phyloP scores from a whole-genome alignment of 2,797 vertebrate genomes.

The Nothura maculosa region DNA sequence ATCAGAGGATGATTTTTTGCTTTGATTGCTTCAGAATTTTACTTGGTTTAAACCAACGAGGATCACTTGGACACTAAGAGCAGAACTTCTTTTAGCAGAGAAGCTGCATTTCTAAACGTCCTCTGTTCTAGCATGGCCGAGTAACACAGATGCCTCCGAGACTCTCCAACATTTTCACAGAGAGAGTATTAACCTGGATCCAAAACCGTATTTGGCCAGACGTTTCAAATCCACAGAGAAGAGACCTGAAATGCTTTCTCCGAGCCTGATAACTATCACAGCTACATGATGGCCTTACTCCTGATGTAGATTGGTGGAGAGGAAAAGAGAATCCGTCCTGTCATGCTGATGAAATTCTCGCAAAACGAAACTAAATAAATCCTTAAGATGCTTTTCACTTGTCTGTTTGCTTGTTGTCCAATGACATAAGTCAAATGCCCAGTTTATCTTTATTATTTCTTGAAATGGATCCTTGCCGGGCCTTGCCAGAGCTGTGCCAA shows the following conservation, averaged over 20 bases:
- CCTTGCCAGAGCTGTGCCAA: conserved; percentile 60
- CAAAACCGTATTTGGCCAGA: conserved; percentile 58
- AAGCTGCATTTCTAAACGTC: conserved; percentile 14
- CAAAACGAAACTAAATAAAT: conserved; percentile 45
- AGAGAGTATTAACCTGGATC: conserved; percentile 64
- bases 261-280: conserved; percentile 52
- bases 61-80: conserved; percentile 23
- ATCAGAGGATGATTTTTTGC: accelerated
- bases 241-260: conserved; percentile 67
- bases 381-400: not conserved
- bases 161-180: conserved; percentile 56
- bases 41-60: not conserved
- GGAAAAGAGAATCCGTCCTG: not conserved
- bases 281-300: conserved; percentile 25
- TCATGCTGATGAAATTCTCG: conserved; percentile 2
- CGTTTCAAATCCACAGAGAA: conserved; percentile 34
- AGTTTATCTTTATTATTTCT: conserved; percentile 21
- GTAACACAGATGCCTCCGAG: conserved; percentile 42
- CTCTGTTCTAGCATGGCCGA: not conserved
- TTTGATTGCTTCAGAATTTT: not conserved
- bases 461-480: conserved; percentile 20
- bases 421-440: conserved; percentile 8
- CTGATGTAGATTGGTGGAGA: conserved; percentile 36
- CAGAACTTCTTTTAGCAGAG: not conserved
- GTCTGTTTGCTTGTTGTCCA: conserved; percentile 38